These are phyloP conservation scores for Lepeophtheirus nordmannii DNA, from an alignment of 2,888 invertebrate species.

Conservation along the genomic window DNA sequence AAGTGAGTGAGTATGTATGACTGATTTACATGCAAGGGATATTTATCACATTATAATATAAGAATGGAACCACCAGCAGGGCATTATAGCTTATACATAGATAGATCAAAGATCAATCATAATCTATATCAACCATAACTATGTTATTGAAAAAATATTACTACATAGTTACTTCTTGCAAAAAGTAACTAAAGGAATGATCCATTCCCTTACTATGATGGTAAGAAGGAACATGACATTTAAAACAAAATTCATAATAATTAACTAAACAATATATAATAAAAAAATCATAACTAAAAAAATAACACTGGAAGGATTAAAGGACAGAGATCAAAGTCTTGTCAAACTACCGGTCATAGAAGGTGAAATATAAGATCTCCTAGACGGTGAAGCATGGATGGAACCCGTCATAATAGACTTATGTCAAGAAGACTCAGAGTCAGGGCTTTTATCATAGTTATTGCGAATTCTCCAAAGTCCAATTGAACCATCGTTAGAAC, in stretches of 20 bases:
- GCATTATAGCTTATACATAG: too few species aligned
- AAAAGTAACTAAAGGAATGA: too few species aligned
- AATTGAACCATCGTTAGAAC: constrained; percentile 41
- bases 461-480: constrained; percentile 22
- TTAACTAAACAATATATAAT: constrained; percentile 5
- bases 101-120: too few species aligned
- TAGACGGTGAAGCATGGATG: not conserved
- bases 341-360: constrained; percentile 1
- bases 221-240: not conserved
- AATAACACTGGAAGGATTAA: constrained; percentile 5
- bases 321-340: constrained; percentile 3
- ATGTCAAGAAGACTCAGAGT: constrained; percentile 22
- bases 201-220: too few species aligned
- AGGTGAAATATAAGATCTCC: not conserved
- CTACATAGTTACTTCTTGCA: too few species aligned
- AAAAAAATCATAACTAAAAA: constrained; percentile 3
- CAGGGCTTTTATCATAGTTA: constrained; percentile 21
- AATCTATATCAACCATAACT: too few species aligned
- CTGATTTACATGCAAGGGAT: too few species aligned
- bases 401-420: not conserved
- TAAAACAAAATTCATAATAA: not conserved
- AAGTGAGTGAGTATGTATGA: too few species aligned
- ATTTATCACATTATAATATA: too few species aligned
- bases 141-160: too few species aligned
- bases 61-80: too few species aligned